Conservation (phyloP, 1,140 invertebrate genomes). For the Tenebrio molitor region DNA sequence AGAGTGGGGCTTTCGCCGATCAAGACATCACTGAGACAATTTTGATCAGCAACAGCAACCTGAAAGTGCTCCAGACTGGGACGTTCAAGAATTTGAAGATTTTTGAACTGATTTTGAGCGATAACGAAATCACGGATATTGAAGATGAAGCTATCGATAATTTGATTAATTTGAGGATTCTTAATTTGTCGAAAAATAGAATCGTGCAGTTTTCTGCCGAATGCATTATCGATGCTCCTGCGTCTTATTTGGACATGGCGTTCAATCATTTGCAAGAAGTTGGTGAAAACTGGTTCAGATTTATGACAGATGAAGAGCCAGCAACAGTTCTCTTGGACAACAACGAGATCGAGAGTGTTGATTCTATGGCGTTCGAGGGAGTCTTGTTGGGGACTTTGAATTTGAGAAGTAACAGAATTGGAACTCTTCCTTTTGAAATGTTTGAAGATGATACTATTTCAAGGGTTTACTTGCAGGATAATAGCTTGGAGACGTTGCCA, state of each 20-base stretch:
- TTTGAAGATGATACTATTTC: not conserved
- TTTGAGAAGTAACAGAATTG: not conserved
- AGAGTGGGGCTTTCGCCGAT: not conserved
- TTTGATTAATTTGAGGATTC: not conserved
- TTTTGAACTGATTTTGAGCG: not conserved
- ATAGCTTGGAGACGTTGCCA: conserved; percentile 6
- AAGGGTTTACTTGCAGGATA: not conserved
- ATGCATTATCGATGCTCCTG: not conserved
- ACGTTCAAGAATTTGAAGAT: conserved; percentile 1
- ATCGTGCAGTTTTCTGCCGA: not conserved
- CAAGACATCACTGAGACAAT: not conserved
- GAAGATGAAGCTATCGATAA: not conserved
- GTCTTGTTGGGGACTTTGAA: not conserved
- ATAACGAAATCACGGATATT: not conserved
- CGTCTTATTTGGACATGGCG: not conserved
- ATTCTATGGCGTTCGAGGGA: not conserved
- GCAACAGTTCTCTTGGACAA: not conserved
- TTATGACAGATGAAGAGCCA: not conserved
- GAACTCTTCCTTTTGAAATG: not conserved
- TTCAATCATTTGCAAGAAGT: not conserved
- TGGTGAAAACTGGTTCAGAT: not conserved
- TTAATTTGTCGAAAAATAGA: conserved; percentile 1
- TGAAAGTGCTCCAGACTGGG: not conserved
- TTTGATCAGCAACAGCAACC: not conserved
- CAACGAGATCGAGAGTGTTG: not conserved